Conservation (phyloP, 2,797 vertebrate genomes). For the Danio choprae region DNA sequence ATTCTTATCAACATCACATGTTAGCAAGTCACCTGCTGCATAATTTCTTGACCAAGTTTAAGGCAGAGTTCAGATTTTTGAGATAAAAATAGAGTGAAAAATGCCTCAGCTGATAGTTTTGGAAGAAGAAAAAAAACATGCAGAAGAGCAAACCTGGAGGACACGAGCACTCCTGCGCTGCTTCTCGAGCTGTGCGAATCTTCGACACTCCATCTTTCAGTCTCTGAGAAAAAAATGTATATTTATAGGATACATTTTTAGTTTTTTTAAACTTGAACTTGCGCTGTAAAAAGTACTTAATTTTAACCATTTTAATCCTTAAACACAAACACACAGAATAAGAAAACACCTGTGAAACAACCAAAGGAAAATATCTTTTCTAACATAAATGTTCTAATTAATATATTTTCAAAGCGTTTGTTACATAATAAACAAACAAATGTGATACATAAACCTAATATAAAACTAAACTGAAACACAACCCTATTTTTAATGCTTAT, state of each 20-base stretch:
- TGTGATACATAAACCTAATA: background rate
- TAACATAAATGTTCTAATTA: no score
- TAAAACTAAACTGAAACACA: background rate
- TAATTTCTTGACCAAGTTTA: background rate
- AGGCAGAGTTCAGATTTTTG: background rate
- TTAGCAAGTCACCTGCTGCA: background rate
- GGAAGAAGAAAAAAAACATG: background rate
- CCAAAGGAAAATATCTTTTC: no score
- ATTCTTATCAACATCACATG: slow-evolving; percentile 14
- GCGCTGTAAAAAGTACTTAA: background rate
- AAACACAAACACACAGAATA: background rate
- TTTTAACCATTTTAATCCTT: background rate
- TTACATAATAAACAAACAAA: background rate
- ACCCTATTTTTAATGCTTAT: background rate
- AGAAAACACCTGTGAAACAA: no score
- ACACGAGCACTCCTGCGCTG: slow-evolving; percentile 76
- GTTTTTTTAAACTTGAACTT: background rate
- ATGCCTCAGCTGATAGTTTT: background rate
- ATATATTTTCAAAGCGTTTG: no score
- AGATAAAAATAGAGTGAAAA: background rate
- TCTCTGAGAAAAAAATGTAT: slow-evolving; percentile 70
- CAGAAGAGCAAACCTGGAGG: slow-evolving; percentile 76
- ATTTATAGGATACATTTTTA: background rate
- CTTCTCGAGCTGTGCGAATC: slow-evolving; percentile 78
- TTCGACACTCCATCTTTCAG: slow-evolving; percentile 77